phyloP scores from a whole-genome alignment of 2,888 invertebrate genomes.

The Drosophila kuntzei region DNA sequence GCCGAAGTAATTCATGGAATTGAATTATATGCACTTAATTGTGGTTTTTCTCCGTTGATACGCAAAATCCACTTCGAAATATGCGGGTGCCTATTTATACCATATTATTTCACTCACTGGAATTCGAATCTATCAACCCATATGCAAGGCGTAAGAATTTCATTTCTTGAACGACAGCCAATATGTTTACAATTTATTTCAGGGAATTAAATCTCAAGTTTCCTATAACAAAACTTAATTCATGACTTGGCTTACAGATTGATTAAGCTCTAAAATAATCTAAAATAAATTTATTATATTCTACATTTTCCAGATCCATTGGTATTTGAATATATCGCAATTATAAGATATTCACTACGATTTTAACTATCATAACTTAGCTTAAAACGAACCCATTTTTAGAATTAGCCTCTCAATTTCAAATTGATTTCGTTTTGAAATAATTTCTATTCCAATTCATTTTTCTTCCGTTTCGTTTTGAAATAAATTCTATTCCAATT shows the following conservation, averaged over 20 bases:
- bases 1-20: conserved; percentile 21
- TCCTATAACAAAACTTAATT: background rate
- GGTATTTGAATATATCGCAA: too few species aligned
- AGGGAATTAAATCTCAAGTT: background rate
- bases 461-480: background rate
- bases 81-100: conserved; percentile 35
- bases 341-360: too few species aligned
- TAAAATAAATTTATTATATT: too few species aligned
- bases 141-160: conserved; percentile 4
- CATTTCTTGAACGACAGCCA: background rate
- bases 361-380: background rate
- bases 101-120: conserved; percentile 3
- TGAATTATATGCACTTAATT: conserved; percentile 17
- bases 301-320: too few species aligned
- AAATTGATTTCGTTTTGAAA: background rate
- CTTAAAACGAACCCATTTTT: background rate
- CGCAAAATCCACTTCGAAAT: background rate
- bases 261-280: background rate
- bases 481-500: too few species aligned
- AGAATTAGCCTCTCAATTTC: background rate
- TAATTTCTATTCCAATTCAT: background rate
- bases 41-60: conserved; percentile 1
- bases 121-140: conserved; percentile 7
- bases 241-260: background rate
- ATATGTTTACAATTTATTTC: background rate